These are phyloP conservation scores for Vannuccia rotundouncinata DNA, from an alignment of 2,888 invertebrate genomes.

Conservation along the genomic window DNA sequence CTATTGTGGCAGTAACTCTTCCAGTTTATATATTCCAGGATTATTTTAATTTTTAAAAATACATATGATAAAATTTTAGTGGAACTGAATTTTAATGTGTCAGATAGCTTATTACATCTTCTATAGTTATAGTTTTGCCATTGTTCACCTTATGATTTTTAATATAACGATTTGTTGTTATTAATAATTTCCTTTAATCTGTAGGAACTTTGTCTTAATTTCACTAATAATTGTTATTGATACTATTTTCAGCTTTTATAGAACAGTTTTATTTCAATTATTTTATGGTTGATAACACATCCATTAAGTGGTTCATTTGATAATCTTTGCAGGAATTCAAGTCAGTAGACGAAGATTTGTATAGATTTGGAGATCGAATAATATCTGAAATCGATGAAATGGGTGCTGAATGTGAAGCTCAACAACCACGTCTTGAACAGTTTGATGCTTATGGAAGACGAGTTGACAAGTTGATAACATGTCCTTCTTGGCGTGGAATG, in stretches of 20 bases:
- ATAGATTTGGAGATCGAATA: constrained; percentile 59
- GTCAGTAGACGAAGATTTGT: constrained; percentile 51
- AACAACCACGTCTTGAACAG: constrained; percentile 58
- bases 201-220: neutral
- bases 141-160: too few relatives aligned
- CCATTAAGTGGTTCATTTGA: too few relatives aligned
- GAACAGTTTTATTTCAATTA: neutral
- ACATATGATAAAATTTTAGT: too few relatives aligned
- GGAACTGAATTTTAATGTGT: too few relatives aligned
- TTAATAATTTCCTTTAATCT: neutral
- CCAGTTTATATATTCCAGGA: too few relatives aligned
- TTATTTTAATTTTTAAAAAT: too few relatives aligned
- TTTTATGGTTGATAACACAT: constrained; percentile 47
- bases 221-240: neutral
- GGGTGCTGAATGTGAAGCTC: constrained; percentile 57
- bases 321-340: constrained; percentile 49
- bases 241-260: neutral
- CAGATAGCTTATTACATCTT: too few relatives aligned
- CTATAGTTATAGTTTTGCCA: too few relatives aligned
- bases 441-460: constrained; percentile 60
- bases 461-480: constrained; percentile 59
- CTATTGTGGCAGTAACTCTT: too few relatives aligned
- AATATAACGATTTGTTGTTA: too few relatives aligned
- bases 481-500: constrained; percentile 59
- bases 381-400: constrained; percentile 58